Base-by-base conservation (phyloP, 2,113 vertebrate genomes). In the Macroglossus sobrinus region DNA sequence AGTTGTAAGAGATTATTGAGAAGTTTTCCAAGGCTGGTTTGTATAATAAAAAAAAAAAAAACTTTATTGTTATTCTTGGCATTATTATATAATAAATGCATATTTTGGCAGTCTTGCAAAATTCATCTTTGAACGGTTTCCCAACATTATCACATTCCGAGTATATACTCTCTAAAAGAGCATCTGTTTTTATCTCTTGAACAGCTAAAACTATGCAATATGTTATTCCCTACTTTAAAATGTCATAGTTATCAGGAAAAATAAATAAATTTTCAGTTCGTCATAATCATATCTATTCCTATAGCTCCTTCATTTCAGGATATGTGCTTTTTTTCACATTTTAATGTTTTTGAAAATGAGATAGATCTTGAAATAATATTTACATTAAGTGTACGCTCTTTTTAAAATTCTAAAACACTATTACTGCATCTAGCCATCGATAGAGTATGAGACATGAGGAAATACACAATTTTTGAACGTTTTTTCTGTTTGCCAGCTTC, bases 181-280 rank as follows among this genome's bases (percentile, higher is more conserved):
- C 43, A 80, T 43, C 22, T 92, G 4, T n/a, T 89, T 95, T 86
- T 74, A 86, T 69, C 22, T 80, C 33, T n/a, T 26, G 28, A 82
- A 53, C 61, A 84, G 22, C 18, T 80, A 45, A 81, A 61, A 61
- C 2, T 24, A 16, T 84, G 59, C 40, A 84, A 75, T 64, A 90
- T 87, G 15, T 64, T 89, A 89, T 95, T 35, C 7, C 33, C 47
- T 69, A 85, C 47, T 96, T 94, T 57, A 82, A 94, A 95, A 81
- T 59, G n/a, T 75, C 55, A 63, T 75, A 88, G 82, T 75, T 84
- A 89, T 18, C 71, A 55, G 24, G 53, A 50, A 95, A 91, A 91
- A 59, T 16, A 26, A 43, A 43, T 69, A 78, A 63, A 88, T 75
- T 89, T 74, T 80, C 45, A 95, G 71, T 76, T 89, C 14, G 59